A percentile compares a stretch with the other conserved stretches of the same genome.
Evolutionary conservation across 1,140 invertebrate genomes (phyloP).

Genomic region (Drosophila parabipectinata): DNA sequence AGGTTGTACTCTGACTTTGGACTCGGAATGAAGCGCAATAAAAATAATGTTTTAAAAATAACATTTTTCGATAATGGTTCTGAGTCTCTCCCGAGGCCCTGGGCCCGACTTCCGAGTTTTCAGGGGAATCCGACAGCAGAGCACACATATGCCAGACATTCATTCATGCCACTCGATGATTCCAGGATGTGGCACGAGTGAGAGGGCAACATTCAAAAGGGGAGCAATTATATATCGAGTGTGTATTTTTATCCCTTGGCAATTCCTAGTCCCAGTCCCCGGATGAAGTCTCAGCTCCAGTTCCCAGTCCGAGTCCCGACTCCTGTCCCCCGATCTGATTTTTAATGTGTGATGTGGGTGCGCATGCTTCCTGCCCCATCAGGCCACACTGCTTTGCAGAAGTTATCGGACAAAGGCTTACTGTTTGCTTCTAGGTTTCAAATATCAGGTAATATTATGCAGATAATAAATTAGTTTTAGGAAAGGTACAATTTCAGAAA

Average conservation of each 20-base stretch:
- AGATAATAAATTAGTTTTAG: too few relatives aligned
- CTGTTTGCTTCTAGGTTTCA: neutral
- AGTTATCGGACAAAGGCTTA: neutral
- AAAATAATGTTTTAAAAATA: conserved; percentile 81
- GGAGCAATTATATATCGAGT: neutral
- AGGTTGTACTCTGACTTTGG: conserved; percentile 60
- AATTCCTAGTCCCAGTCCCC: conserved; percentile 22
- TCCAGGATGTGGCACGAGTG: conserved; percentile 41
- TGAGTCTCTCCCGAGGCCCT: conserved; percentile 1
- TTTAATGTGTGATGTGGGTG: conserved; percentile 28
- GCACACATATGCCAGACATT: conserved; percentile 24
- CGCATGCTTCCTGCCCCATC: conserved; percentile 68
- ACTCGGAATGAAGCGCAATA: conserved; percentile 53
- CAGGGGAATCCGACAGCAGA: neutral
- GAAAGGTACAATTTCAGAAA: too few relatives aligned
- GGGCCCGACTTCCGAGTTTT: conserved; percentile 18
- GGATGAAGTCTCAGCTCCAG: conserved; percentile 13
- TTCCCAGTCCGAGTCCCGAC: conserved; percentile 1
- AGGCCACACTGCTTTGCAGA: neutral
- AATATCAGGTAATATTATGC: too few relatives aligned
- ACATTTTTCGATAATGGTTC: conserved; percentile 43
- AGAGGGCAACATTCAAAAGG: conserved; percentile 2
- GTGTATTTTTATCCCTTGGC: conserved; percentile 4
- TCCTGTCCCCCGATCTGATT: neutral
- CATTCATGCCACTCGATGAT: conserved; percentile 4